Evolutionary conservation across 2,797 vertebrate species (phyloP).

Genomic region (Arremon aurantiirostris): DNA sequence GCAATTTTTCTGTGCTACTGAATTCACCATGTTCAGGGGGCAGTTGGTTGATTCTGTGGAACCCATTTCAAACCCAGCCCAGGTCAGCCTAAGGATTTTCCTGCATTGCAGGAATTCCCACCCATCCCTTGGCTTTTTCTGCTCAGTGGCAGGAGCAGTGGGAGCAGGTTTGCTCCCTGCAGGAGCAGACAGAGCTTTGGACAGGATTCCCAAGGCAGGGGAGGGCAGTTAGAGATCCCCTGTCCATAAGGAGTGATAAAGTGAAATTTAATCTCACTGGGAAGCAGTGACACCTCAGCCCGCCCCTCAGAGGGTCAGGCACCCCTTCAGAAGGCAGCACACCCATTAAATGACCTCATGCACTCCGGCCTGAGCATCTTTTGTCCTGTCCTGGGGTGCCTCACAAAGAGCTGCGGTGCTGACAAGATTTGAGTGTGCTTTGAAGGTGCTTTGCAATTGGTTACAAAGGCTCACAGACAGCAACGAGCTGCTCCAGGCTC

Average conservation of each 20-base stretch:
- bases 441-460: not conserved
- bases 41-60: not conserved
- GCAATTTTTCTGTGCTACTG: not conserved
- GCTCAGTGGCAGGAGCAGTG: not conserved
- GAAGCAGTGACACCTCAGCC: not conserved
- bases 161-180: not conserved
- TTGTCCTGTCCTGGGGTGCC: not conserved
- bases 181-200: not conserved
- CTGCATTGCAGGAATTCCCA: not conserved
- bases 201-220: not conserved
- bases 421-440: not conserved
- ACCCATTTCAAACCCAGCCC: not conserved
- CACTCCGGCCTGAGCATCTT: not conserved
- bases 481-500: not conserved
- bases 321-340: not conserved
- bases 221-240: not conserved
- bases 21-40: not conserved
- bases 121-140: not conserved
- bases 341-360: not conserved
- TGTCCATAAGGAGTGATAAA: not conserved
- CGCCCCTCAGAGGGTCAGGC: not conserved
- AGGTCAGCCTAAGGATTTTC: not conserved
- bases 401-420: not conserved
- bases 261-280: not conserved
- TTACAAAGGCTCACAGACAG: not conserved